phyloP scores from a whole-genome alignment of 2,797 vertebrate genomes.

The Girardinus metallicus region DNA sequence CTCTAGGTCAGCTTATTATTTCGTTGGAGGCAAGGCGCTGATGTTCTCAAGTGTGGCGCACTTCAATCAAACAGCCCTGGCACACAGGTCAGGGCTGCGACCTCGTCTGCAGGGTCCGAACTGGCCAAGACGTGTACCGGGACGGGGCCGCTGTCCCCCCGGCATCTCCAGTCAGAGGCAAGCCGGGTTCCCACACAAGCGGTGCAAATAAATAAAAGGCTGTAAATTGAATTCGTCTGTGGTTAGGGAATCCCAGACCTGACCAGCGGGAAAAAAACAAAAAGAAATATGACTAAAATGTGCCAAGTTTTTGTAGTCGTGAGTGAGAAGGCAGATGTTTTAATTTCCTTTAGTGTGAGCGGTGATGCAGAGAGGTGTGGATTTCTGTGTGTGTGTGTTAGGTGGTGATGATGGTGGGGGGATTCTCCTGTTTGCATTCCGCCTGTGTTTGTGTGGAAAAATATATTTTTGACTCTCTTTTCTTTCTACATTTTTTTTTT shows the following conservation, averaged over 20 bases:
- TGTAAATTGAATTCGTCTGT: slow-evolving; percentile 75
- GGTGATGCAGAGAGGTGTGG: slow-evolving; percentile 58
- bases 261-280: slow-evolving; percentile 45
- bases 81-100: slow-evolving; percentile 72
- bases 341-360: slow-evolving; percentile 67
- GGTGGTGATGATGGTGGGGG: background rate
- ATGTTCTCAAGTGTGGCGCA: slow-evolving; percentile 81
- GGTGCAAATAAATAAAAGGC: slow-evolving; percentile 9
- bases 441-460: slow-evolving; percentile 69
- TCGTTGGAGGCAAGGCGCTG: slow-evolving; percentile 80
- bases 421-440: slow-evolving; percentile 63
- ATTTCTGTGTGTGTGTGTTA: slow-evolving; percentile 27
- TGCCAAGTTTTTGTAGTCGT: slow-evolving; percentile 65
- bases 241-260: slow-evolving; percentile 77
- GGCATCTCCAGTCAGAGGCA: slow-evolving; percentile 24
- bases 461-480: slow-evolving; percentile 66
- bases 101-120: slow-evolving; percentile 55
- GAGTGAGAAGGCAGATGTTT: slow-evolving; percentile 77
- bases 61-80: slow-evolving; percentile 76
- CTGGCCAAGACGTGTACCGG: slow-evolving; percentile 36
- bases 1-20: slow-evolving; percentile 84
- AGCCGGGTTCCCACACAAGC: slow-evolving; percentile 22
- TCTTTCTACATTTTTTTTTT: background rate
- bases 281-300: slow-evolving; percentile 70
- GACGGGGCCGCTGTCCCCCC: slow-evolving; percentile 15